Evolutionary conservation across 2,888 invertebrate species (phyloP).

Genomic region (Bursaphelenchus okinawaensis): DNA sequence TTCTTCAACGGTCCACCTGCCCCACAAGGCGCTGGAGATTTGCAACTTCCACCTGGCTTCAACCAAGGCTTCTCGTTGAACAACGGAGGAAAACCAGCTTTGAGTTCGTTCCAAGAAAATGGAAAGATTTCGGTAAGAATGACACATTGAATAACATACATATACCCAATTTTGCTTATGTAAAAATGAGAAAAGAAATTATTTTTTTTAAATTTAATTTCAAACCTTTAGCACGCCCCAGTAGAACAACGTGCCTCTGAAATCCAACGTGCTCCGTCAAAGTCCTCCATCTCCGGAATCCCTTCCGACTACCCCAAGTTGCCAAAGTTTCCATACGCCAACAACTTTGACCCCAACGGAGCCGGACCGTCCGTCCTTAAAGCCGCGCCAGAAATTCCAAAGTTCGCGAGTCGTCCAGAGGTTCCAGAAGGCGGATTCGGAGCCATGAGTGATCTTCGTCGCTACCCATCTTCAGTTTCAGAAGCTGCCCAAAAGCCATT

Average conservation of each 20-base stretch:
- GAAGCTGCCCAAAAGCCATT: slow-evolving; percentile 30
- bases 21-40: slow-evolving; percentile 20
- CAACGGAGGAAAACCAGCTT: slow-evolving; percentile 41
- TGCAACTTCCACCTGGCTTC: slow-evolving; percentile 52
- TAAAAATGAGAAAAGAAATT: not conserved
- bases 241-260: slow-evolving; percentile 6
- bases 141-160: no score
- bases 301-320: slow-evolving; percentile 56
- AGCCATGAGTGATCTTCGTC: slow-evolving; percentile 38
- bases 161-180: no score
- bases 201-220: not conserved
- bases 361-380: slow-evolving; percentile 4
- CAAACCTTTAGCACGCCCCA: slow-evolving; percentile 17
- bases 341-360: slow-evolving; percentile 8
- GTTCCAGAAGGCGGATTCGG: slow-evolving; percentile 56
- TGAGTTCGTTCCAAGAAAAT: slow-evolving; percentile 41
- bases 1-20: slow-evolving; percentile 53
- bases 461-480: slow-evolving; percentile 49
- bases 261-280: slow-evolving; percentile 7
- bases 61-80: slow-evolving; percentile 51
- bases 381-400: slow-evolving; percentile 28
- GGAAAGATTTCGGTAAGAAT: slow-evolving; percentile 26
- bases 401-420: slow-evolving; percentile 31
- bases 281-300: slow-evolving; percentile 56
- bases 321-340: slow-evolving; percentile 43